Evolutionary conservation across 1,140 invertebrate species (phyloP).

Genomic region (Forficula auricularia): DNA sequence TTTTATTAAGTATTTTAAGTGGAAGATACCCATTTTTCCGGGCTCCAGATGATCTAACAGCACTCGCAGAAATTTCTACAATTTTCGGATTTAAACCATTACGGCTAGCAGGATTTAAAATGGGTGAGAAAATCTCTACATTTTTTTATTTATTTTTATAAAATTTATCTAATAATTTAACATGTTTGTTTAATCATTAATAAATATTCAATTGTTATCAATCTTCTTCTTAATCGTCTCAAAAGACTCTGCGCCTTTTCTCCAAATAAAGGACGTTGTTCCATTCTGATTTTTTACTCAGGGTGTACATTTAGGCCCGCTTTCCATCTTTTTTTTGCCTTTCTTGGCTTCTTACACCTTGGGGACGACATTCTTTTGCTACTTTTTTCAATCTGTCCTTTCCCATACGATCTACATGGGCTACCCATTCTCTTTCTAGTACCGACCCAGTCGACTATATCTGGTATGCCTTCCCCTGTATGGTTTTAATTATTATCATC

Average conservation of each 20-base stretch:
- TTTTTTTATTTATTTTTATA: not conserved
- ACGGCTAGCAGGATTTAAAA: slow-evolving; percentile 42
- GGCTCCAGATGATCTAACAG: slow-evolving; percentile 59
- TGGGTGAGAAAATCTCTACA: slow-evolving; percentile 35
- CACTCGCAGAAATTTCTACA: slow-evolving; percentile 64
- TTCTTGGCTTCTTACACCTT: too few relatives aligned
- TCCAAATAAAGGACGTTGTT: not conserved
- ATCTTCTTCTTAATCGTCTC: slow-evolving; percentile 1
- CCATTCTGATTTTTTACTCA: not conserved
- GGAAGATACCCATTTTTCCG: slow-evolving; percentile 70
- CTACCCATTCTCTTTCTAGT: too few relatives aligned
- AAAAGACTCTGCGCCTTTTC: not conserved
- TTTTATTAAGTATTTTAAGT: slow-evolving; percentile 61
- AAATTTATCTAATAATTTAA: slow-evolving; percentile 2
- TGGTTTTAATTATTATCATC: too few relatives aligned
- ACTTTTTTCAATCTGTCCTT: too few relatives aligned
- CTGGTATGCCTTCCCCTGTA: too few relatives aligned
- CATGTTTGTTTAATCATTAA: slow-evolving; percentile 10
- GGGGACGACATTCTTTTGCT: too few relatives aligned
- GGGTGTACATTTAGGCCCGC: too few relatives aligned
- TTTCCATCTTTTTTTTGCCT: too few relatives aligned
- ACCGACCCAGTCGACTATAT: too few relatives aligned
- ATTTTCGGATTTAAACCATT: slow-evolving; percentile 57
- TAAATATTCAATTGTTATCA: slow-evolving; percentile 5
- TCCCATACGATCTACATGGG: too few relatives aligned